These are phyloP conservation scores for Pocillopora grandis DNA, from an alignment of 92 coral and sea anemone genomes.

Conservation along the genomic window DNA sequence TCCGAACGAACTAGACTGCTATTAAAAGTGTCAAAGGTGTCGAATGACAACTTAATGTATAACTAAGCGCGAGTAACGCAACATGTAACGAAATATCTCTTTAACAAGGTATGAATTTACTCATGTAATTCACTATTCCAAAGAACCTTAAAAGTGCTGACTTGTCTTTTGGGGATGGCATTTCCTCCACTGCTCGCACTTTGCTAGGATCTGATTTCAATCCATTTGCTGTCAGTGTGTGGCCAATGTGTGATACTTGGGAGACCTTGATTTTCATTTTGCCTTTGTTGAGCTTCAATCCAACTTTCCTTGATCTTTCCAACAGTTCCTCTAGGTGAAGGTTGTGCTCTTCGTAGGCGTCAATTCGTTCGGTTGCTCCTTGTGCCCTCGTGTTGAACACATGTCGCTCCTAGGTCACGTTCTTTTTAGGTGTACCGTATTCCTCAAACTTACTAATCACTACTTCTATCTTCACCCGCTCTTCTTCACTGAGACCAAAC, in stretches of 20 bases:
- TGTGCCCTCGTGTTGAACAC: slow-evolving; percentile 50
- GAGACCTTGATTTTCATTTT: slow-evolving; percentile 15
- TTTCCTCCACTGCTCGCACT: not conserved
- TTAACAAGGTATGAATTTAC: not conserved
- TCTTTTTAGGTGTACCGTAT: slow-evolving; percentile 48
- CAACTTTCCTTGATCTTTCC: slow-evolving; percentile 12
- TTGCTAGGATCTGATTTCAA: slow-evolving; percentile 20
- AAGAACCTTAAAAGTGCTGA: not conserved
- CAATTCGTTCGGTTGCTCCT: slow-evolving; percentile 34
- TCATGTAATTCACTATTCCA: slow-evolving; percentile 1
- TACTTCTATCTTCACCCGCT: slow-evolving; percentile 25
- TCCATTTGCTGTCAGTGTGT: slow-evolving; percentile 4
- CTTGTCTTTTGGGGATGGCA: not conserved
- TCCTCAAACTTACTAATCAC: slow-evolving; percentile 38
- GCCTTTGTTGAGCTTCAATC: not conserved
- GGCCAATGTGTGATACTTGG: slow-evolving; percentile 9
- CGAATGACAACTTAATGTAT: no score
- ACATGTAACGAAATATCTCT: no score
- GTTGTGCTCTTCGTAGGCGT: slow-evolving; percentile 11
- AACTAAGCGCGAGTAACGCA: no score
- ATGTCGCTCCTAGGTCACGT: slow-evolving; percentile 13
- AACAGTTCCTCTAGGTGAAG: not conserved
- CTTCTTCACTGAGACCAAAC: slow-evolving; percentile 30
- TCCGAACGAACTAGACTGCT: no score
- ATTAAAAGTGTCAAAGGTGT: no score